phyloP scores from a whole-genome alignment of 2,888 invertebrate species.

The Cataglyphis livida region DNA sequence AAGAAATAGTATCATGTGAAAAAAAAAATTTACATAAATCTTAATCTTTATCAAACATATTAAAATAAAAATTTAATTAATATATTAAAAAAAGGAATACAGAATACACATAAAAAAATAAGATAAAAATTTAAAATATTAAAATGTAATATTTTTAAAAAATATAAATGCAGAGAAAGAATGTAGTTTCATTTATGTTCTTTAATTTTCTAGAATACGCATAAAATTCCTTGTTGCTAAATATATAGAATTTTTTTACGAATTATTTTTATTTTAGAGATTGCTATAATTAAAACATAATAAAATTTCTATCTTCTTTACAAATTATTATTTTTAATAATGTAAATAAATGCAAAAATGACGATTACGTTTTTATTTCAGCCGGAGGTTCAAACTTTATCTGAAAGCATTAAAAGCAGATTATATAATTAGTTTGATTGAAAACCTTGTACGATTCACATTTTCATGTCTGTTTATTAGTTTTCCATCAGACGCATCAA shows the following conservation, averaged over 20 bases:
- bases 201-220: not conserved
- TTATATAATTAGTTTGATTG: not conserved
- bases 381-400: not conserved
- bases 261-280: not conserved
- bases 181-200: not conserved
- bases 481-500: slow-evolving; percentile 27
- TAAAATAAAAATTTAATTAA: not conserved
- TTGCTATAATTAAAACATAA: not conserved
- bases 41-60: not conserved
- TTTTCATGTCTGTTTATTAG: not conserved
- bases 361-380: not conserved
- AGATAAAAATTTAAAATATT: not conserved
- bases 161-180: not conserved
- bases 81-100: not conserved
- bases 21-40: not conserved
- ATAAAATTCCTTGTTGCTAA: not conserved
- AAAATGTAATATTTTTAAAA: not conserved
- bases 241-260: not conserved
- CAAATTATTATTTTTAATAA: not conserved
- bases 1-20: not conserved
- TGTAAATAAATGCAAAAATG: not conserved
- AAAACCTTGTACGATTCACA: not conserved
- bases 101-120: not conserved
- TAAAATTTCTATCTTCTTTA: not conserved
- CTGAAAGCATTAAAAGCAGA: not conserved